Evolutionary conservation across 1,140 invertebrate genomes (phyloP).

Genomic region (Anthonomus grandis): DNA sequence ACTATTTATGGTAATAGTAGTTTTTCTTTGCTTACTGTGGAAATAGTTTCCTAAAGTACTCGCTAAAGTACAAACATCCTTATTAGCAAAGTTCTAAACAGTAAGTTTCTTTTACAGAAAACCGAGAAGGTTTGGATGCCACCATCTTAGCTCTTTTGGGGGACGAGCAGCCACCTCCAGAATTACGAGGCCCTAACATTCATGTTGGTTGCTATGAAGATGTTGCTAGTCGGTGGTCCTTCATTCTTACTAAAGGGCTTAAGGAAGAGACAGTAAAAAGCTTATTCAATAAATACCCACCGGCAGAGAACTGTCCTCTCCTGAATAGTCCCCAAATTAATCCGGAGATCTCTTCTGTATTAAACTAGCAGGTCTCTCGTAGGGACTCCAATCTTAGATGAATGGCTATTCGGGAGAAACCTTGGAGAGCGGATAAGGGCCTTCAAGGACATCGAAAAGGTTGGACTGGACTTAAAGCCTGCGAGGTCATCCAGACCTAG

Average conservation of each 20-base stretch:
- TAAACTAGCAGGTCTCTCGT: background rate
- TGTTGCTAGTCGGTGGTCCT: slow-evolving; percentile 1
- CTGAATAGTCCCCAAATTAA: background rate
- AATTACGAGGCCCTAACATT: slow-evolving; percentile 1
- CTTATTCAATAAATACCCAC: slow-evolving; percentile 5
- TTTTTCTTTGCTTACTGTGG: too few species aligned
- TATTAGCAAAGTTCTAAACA: too few species aligned
- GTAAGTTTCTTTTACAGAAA: too few species aligned
- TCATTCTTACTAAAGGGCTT: slow-evolving; percentile 2
- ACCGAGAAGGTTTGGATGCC: background rate
- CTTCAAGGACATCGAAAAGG: slow-evolving; percentile 2
- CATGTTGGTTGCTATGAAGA: too few species aligned
- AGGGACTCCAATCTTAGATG: slow-evolving; percentile 8
- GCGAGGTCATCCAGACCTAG: background rate
- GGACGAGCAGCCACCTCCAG: background rate
- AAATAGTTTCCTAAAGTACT: too few species aligned
- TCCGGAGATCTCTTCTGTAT: background rate
- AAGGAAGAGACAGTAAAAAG: background rate
- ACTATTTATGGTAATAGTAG: too few species aligned
- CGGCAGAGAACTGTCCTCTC: slow-evolving; percentile 4
- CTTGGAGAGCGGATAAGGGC: slow-evolving; percentile 7
- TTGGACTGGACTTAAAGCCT: slow-evolving; percentile 5
- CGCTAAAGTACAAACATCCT: too few species aligned
- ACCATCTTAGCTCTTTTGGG: slow-evolving; percentile 8
- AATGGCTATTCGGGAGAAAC: slow-evolving; percentile 12